Evolutionary conservation across 2,113 vertebrate species (phyloP).

Genomic region (Reinhardtius hippoglossoides): DNA sequence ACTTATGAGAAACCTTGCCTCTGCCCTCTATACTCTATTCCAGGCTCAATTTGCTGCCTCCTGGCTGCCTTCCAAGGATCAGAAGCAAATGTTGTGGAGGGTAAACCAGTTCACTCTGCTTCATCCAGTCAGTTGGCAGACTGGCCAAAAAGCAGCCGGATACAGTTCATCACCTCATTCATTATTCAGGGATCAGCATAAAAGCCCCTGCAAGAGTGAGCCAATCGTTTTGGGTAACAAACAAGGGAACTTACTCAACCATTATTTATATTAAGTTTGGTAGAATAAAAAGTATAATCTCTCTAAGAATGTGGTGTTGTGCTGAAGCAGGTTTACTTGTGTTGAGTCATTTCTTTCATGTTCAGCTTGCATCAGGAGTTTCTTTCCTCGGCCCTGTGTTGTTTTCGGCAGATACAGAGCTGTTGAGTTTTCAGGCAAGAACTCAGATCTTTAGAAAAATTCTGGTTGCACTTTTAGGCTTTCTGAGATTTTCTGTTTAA

Average conservation of each 20-base stretch:
- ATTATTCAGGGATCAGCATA: slow-evolving; percentile 70
- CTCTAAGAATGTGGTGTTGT: slow-evolving; percentile 18
- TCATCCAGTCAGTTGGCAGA: slow-evolving; percentile 60
- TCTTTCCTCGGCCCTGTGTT: slow-evolving; percentile 7
- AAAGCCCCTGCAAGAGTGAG: slow-evolving; percentile 45
- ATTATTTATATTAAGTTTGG: slow-evolving; percentile 54
- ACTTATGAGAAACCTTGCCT: slow-evolving; percentile 62
- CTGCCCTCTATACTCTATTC: slow-evolving; percentile 70
- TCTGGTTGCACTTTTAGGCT: slow-evolving; percentile 2
- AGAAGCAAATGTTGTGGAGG: slow-evolving; percentile 56
- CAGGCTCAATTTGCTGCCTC: slow-evolving; percentile 65
- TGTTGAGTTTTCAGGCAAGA: slow-evolving; percentile 25
- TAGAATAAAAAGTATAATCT: slow-evolving; percentile 35
- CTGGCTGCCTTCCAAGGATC: slow-evolving; percentile 57
- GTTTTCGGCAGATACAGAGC: slow-evolving; percentile 28
- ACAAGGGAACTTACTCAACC: slow-evolving; percentile 44
- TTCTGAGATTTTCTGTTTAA: slow-evolving; percentile 5
- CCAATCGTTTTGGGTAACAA: slow-evolving; percentile 46
- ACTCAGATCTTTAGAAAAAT: background rate
- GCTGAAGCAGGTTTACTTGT: slow-evolving; percentile 37
- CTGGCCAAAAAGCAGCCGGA: slow-evolving; percentile 54
- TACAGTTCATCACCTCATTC: slow-evolving; percentile 64
- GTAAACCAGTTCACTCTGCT: slow-evolving; percentile 56
- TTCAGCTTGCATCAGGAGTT: slow-evolving; percentile 50
- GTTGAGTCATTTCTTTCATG: slow-evolving; percentile 52